Evolutionary conservation across 2,113 vertebrate genomes (phyloP).

Genomic region (Cyphotilapia sp.): DNA sequence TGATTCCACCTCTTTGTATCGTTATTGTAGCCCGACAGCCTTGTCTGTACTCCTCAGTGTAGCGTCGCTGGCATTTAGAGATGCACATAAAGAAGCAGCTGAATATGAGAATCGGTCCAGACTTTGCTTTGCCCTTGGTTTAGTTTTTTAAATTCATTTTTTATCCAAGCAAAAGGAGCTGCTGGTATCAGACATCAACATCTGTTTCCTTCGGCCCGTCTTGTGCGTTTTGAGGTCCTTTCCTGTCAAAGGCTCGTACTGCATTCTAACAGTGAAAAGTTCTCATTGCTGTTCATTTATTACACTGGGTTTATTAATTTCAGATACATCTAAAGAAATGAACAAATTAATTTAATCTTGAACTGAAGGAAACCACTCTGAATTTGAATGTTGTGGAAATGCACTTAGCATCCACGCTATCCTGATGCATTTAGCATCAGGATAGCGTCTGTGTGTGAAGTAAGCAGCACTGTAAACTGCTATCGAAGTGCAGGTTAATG

Average conservation of each 20-base stretch:
- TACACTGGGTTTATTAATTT: background rate
- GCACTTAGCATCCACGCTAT: background rate
- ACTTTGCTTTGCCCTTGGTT: background rate
- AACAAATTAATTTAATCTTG: background rate
- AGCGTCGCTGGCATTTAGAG: background rate
- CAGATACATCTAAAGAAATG: background rate
- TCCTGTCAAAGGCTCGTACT: background rate
- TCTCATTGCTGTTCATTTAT: background rate
- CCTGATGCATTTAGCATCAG: background rate
- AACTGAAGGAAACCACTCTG: background rate
- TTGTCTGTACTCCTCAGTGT: background rate
- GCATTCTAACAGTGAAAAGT: background rate
- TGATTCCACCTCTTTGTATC: background rate
- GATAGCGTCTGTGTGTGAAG: background rate
- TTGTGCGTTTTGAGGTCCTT: background rate
- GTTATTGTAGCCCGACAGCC: background rate
- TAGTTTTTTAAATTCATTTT: background rate
- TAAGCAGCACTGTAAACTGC: background rate
- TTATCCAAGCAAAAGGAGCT: background rate
- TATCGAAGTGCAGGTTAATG: background rate
- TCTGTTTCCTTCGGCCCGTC: background rate
- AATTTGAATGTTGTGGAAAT: background rate
- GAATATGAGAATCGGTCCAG: background rate
- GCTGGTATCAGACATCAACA: conserved; percentile 4
- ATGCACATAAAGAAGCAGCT: background rate